Percentiles rank a stretch among this genome's conserved stretches.
Evolutionary conservation across 2,113 vertebrate species (phyloP).

Genomic region (Raja brachyura): DNA sequence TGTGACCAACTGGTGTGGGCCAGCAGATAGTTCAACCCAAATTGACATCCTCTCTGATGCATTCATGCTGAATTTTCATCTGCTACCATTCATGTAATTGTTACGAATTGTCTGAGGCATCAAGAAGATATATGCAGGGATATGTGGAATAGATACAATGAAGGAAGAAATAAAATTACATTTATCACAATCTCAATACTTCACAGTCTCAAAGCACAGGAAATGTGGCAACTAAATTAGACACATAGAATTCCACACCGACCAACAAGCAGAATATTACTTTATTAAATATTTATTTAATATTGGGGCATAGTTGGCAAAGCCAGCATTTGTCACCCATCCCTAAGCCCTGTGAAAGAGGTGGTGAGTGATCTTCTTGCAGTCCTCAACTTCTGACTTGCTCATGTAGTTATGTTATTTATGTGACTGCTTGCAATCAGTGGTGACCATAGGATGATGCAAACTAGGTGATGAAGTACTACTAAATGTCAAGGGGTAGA

Average conservation of each 20-base stretch:
- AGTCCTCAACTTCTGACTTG: too few species aligned
- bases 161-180: not conserved
- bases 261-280: not conserved
- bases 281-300: too few species aligned
- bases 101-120: not conserved
- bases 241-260: not conserved
- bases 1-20: not conserved
- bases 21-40: not conserved
- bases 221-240: not conserved
- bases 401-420: too few species aligned
- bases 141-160: not conserved
- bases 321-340: too few species aligned
- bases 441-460: too few species aligned
- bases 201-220: not conserved
- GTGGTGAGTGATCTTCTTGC: too few species aligned
- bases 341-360: too few species aligned
- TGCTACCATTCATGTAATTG: not conserved
- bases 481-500: too few species aligned
- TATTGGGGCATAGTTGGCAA: too few species aligned
- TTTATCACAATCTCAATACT: not conserved
- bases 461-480: too few species aligned
- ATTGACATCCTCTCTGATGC: not conserved
- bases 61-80: not conserved
- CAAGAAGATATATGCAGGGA: not conserved
- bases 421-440: too few species aligned